These are phyloP conservation scores for Trachemys scripta DNA, from an alignment of 2,113 vertebrate genomes.

Conservation along the genomic window DNA sequence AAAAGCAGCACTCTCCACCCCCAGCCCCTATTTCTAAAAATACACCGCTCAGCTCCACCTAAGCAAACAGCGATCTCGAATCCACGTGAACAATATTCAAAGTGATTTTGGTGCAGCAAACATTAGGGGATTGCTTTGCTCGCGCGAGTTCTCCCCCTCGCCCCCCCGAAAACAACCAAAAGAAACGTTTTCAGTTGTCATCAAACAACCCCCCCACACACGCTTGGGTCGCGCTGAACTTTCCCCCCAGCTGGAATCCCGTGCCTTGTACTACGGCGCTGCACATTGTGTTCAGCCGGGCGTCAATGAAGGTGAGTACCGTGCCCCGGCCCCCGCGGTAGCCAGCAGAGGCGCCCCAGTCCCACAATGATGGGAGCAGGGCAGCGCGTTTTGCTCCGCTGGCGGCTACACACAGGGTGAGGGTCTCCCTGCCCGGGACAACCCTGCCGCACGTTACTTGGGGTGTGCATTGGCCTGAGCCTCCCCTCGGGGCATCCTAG, in stretches of 20 bases:
- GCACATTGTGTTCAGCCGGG: neutral
- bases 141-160: no score
- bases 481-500: neutral
- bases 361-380: neutral
- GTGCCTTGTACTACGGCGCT: neutral
- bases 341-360: neutral
- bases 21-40: neutral
- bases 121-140: neutral
- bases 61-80: neutral
- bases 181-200: no score
- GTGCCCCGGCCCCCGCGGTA: neutral
- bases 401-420: neutral
- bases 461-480: neutral
- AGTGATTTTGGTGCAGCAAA: neutral
- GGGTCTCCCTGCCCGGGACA: neutral
- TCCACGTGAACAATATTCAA: neutral
- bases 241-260: neutral
- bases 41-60: neutral
- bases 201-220: neutral
- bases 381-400: no score
- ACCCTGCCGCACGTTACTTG: neutral
- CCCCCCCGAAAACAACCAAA: no score
- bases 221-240: neutral
- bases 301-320: no score
- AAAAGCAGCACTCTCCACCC: neutral